phyloP scores from a whole-genome alignment of 1,140 invertebrate species.

The Pachypeltis micranthus region DNA sequence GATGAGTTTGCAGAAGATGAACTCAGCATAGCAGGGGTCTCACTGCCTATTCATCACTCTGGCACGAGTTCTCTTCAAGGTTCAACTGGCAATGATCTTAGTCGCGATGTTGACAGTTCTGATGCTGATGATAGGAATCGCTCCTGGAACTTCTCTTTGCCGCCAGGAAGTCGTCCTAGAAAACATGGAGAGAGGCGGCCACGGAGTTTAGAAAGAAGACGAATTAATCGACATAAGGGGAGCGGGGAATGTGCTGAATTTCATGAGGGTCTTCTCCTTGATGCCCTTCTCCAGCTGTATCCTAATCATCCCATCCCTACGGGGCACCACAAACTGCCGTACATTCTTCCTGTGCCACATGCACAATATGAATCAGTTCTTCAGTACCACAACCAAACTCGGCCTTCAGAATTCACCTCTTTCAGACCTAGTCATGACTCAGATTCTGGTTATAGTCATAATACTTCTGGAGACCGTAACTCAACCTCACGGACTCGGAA shows the following conservation, averaged over 20 bases:
- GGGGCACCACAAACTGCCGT: slow-evolving; percentile 39
- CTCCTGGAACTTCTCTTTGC: slow-evolving; percentile 26
- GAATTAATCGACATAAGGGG: slow-evolving; percentile 31
- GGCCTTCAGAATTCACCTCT: slow-evolving; percentile 21
- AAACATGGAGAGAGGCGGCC: slow-evolving; percentile 36
- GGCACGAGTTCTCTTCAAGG: slow-evolving; percentile 24
- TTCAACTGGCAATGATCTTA: slow-evolving; percentile 26
- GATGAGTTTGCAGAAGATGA: slow-evolving; percentile 59
- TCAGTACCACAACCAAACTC: slow-evolving; percentile 24
- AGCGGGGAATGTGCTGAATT: slow-evolving; percentile 36
- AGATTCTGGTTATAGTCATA: slow-evolving; percentile 56
- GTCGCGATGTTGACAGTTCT: slow-evolving; percentile 28
- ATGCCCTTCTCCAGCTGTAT: slow-evolving; percentile 48
- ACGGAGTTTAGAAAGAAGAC: slow-evolving; percentile 43
- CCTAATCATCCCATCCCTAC: slow-evolving; percentile 35
- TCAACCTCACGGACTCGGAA: slow-evolving; percentile 6
- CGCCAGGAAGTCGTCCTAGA: slow-evolving; percentile 17
- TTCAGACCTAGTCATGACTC: slow-evolving; percentile 37
- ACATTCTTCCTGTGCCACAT: slow-evolving; percentile 37
- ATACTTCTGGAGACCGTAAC: slow-evolving; percentile 39
- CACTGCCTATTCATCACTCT: slow-evolving; percentile 21
- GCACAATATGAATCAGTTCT: slow-evolving; percentile 20
- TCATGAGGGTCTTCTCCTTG: slow-evolving; percentile 52
- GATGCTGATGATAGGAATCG: slow-evolving; percentile 28
- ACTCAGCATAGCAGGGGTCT: slow-evolving; percentile 38